phyloP scores from a whole-genome alignment of 2,797 vertebrate genomes.

The Poeciliopsis paucimaculata region DNA sequence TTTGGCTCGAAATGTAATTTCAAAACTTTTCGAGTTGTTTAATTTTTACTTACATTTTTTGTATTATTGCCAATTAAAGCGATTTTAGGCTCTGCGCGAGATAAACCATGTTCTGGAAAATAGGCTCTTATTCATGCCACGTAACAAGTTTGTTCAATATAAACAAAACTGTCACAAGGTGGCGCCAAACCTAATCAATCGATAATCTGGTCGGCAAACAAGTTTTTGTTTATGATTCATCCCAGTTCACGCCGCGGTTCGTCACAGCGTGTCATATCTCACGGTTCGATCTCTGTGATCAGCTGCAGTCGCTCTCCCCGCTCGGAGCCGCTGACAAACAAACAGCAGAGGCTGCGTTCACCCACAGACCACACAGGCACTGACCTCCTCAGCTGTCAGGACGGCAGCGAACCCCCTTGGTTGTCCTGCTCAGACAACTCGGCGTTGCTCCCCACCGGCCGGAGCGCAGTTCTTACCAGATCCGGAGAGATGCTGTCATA shows the following conservation, averaged over 20 bases:
- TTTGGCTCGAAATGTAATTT: background rate
- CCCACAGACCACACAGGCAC: slow-evolving; percentile 37
- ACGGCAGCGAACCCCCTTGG: slow-evolving; percentile 41
- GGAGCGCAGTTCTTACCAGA: slow-evolving; percentile 5
- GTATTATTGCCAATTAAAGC: background rate
- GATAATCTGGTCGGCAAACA: slow-evolving; percentile 48
- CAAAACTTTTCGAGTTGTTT: background rate
- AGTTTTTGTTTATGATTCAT: slow-evolving; percentile 68
- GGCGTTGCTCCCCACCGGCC: background rate
- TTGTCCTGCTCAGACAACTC: slow-evolving; percentile 49
- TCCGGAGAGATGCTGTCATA: slow-evolving; percentile 77
- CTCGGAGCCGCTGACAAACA: slow-evolving; percentile 4
- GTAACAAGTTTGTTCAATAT: background rate
- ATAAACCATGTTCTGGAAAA: background rate
- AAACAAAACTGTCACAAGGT: slow-evolving; percentile 56
- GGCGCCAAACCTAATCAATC: slow-evolving; percentile 52
- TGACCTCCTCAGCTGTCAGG: slow-evolving; percentile 51
- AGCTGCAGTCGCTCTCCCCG: background rate
- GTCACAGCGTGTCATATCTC: slow-evolving; percentile 2
- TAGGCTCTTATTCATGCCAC: background rate
- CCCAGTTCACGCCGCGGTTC: slow-evolving; percentile 36
- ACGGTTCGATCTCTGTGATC: background rate
- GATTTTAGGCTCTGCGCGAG: background rate
- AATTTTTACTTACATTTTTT: background rate
- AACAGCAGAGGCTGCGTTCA: slow-evolving; percentile 25